These are phyloP conservation scores for Phalera bucephala DNA, from an alignment of 2,888 invertebrate genomes.

Conservation along the genomic window DNA sequence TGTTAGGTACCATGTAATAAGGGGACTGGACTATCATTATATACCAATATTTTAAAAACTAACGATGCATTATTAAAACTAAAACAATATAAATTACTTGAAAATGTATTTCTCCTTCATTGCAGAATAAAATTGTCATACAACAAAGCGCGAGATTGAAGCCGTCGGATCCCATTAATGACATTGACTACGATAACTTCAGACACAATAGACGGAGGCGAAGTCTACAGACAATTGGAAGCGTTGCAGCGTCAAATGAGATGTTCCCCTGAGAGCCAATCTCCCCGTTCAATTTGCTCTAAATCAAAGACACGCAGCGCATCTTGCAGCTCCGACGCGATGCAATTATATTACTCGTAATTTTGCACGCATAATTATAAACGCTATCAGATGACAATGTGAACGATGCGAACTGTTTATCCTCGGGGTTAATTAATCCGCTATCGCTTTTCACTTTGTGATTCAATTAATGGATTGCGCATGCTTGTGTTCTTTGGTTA, in stretches of 20 bases:
- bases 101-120: slow-evolving; percentile 9
- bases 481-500: not conserved
- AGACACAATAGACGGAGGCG: slow-evolving; percentile 54
- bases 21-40: too few relatives aligned
- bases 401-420: slow-evolving; percentile 39
- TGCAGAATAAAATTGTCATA: slow-evolving; percentile 30
- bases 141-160: slow-evolving; percentile 35
- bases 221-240: slow-evolving; percentile 67
- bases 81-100: too few relatives aligned
- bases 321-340: slow-evolving; percentile 31
- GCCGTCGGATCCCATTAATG: slow-evolving; percentile 42
- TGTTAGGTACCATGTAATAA: too few relatives aligned
- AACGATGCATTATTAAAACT: too few relatives aligned
- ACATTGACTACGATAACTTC: slow-evolving; percentile 44
- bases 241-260: slow-evolving; percentile 76
- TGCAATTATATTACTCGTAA: slow-evolving; percentile 49
- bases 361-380: slow-evolving; percentile 51
- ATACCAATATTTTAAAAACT: too few relatives aligned
- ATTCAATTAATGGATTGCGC: slow-evolving; percentile 39
- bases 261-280: slow-evolving; percentile 71
- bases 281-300: slow-evolving; percentile 76
- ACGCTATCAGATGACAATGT: slow-evolving; percentile 44
- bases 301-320: slow-evolving; percentile 62
- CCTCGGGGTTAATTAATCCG: slow-evolving; percentile 37
- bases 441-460: slow-evolving; percentile 33